A percentile compares a stretch with the other conserved stretches of the same genome.
Conservation (phyloP, 1,140 invertebrate genomes). For the Streblospio benedicti region DNA sequence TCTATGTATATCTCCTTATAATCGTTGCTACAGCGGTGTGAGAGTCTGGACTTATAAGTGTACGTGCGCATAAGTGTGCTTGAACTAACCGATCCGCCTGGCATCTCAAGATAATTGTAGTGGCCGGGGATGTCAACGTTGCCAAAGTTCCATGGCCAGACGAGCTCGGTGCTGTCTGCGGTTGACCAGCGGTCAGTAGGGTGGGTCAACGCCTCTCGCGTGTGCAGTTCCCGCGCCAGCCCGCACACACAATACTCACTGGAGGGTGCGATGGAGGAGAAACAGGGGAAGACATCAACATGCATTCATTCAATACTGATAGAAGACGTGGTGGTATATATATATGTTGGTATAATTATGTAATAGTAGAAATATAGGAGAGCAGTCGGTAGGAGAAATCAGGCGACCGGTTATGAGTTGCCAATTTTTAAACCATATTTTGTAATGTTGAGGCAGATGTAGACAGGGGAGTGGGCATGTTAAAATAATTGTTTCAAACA, state of each 20-base stretch:
- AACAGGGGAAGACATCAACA: not conserved
- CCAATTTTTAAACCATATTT: no score
- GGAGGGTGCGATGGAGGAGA: not conserved
- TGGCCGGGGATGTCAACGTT: not conserved
- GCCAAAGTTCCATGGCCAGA: not conserved
- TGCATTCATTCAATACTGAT: not conserved
- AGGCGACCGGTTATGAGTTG: no score
- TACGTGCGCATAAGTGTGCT: no score
- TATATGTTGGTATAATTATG: not conserved
- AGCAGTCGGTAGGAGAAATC: no score
- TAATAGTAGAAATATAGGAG: no score
- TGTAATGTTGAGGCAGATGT: no score
- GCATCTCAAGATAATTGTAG: slow-evolving; percentile 1
- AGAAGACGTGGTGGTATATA: not conserved
- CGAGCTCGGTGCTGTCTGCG: not conserved
- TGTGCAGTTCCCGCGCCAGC: not conserved
- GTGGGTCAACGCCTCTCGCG: not conserved
- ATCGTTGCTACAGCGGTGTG: no score
- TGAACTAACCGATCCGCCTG: not conserved
- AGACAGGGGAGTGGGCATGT: no score
- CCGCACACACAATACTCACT: not conserved
- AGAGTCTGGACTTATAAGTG: no score
- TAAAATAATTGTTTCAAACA: no score
- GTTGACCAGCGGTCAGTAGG: not conserved
- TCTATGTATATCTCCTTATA: no score